Base-by-base conservation (phyloP, 2,888 invertebrate species). In the Halictus ligatus region DNA sequence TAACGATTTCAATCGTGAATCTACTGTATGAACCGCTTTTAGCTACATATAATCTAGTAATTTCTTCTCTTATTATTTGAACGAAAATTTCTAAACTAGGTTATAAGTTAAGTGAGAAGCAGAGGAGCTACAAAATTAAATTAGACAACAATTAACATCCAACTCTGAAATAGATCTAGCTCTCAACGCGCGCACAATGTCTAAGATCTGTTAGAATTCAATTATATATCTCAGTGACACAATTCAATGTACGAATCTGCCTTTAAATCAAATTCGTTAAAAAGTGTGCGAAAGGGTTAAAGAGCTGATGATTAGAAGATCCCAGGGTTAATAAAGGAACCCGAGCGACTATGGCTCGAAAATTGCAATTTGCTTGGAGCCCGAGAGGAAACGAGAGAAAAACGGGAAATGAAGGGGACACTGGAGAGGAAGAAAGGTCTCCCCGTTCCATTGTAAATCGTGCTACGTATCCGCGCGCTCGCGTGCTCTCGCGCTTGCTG, bases 391-490 rank as follows among this genome's bases (percentile, higher is more conserved):
- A 29, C 35, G 35, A 35, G 67, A 35, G 18, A 35, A 18, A 60
- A 29, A 0, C 18, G 18, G 3, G 35, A 4, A 43, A 64, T 15
- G 29, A 13, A 29, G 64, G 43, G 8, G 13, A 5, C 43, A 25
- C 58, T 29, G 5, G 5, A 21, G 21, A 67, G 1, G 48, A 75
- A 50, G 18, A 40, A 25, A n/a, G 13, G 43, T n/a, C 67, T 13
- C 43, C 15, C 6, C 8, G 71, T 75, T n/a, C 75, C 46, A 73
- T 83, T 81, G 76, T 58, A 76, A 73, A 21, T 21, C 64, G 50
- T 50, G 72, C 50, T 72, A 81, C 21, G 75, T 73, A 76, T 78
- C 78, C 77, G 29, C 80, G 67, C 8, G 18, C 35, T 35, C 18
- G 67, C 35, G 35, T 35, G 67, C 35, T 35, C 21, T 29, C 35